Evolutionary conservation across 1,140 invertebrate species (phyloP).

Genomic region (Thalassaphorura encarpata): DNA sequence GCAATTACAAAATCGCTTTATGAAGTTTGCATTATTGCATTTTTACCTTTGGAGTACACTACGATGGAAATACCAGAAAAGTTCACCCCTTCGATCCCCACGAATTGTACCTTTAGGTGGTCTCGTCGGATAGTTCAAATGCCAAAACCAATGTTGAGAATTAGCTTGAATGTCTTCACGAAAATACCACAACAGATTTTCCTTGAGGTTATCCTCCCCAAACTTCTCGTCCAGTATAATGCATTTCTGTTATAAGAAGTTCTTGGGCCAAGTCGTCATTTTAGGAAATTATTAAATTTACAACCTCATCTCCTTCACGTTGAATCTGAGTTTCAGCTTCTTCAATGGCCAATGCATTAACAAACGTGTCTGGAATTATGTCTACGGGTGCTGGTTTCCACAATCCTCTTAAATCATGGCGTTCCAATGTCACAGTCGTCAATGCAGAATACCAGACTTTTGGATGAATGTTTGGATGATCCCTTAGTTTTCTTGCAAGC

Average conservation of each 20-base stretch:
- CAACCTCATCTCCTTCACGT: too few species aligned
- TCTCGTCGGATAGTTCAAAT: background rate
- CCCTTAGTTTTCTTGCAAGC: background rate
- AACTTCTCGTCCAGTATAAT: background rate
- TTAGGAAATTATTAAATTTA: too few species aligned
- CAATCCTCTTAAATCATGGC: background rate
- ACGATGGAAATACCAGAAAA: background rate
- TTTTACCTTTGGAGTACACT: background rate
- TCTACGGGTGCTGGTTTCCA: background rate
- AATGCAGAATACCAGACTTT: background rate
- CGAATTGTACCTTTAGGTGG: background rate
- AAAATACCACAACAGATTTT: constrained; percentile 57
- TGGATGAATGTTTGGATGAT: background rate
- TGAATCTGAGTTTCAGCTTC: too few species aligned
- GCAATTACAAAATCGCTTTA: too few species aligned
- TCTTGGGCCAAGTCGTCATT: too few species aligned
- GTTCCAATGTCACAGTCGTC: background rate
- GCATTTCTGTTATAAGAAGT: background rate
- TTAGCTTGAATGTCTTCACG: constrained; percentile 62
- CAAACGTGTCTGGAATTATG: background rate
- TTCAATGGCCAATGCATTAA: too few species aligned
- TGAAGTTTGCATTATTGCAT: too few species aligned
- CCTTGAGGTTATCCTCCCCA: constrained; percentile 26
- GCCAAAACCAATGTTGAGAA: constrained; percentile 37
- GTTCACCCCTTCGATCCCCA: background rate